These are phyloP conservation scores for Myocastor coypus DNA, from an alignment of 2,113 vertebrate genomes.

Conservation along the genomic window DNA sequence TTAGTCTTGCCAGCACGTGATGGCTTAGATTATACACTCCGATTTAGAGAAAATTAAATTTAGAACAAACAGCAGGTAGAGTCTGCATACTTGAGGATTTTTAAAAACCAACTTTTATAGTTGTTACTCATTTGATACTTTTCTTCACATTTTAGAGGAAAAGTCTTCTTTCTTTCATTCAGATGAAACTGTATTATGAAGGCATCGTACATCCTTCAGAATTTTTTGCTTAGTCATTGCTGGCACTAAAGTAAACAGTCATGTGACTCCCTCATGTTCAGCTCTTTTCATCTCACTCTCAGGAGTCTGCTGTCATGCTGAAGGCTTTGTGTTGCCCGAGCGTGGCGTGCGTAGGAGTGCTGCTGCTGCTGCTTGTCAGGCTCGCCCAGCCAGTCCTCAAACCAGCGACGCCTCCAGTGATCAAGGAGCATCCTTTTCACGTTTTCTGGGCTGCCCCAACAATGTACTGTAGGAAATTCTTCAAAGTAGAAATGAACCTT, in stretches of 20 bases:
- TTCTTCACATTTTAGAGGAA: neutral
- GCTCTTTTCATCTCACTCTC: slow-evolving; percentile 30
- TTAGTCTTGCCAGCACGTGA: neutral
- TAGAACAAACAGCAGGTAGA: neutral
- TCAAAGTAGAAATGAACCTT: slow-evolving; percentile 93
- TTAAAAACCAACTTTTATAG: neutral
- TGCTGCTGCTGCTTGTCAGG: neutral
- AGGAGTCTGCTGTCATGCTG: neutral
- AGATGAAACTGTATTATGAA: neutral
- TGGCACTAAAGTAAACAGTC: neutral
- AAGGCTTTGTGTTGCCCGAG: neutral
- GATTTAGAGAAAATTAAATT: slow-evolving; percentile 6
- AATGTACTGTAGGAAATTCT: slow-evolving; percentile 89
- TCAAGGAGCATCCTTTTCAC: slow-evolving; percentile 90
- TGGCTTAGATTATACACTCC: neutral
- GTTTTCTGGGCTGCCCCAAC: slow-evolving; percentile 95
- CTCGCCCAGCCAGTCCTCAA: neutral
- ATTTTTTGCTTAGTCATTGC: neutral
- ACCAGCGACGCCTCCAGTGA: slow-evolving; percentile 37
- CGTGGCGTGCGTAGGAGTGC: neutral
- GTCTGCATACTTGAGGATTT: neutral
- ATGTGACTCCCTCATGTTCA: neutral
- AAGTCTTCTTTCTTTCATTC: neutral
- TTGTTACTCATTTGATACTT: neutral
- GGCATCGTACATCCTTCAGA: neutral